These are phyloP conservation scores for Chrysotoxum bicinctum DNA, from an alignment of 2,888 invertebrate genomes.

Conservation along the genomic window DNA sequence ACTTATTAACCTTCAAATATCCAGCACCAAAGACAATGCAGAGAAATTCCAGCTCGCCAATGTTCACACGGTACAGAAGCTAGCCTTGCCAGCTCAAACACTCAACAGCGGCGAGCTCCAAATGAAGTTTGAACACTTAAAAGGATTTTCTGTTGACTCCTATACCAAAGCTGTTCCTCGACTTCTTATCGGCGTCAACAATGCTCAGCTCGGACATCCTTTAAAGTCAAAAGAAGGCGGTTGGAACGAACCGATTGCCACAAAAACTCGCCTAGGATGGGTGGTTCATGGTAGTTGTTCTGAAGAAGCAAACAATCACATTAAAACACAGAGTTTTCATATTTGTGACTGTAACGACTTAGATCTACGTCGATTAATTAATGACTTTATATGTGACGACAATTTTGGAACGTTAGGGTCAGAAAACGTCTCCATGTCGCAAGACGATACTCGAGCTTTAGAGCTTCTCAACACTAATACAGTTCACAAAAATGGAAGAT, in stretches of 20 bases:
- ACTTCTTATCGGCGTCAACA: constrained; percentile 14
- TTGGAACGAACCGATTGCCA: constrained; percentile 1
- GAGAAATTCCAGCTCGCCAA: neutral
- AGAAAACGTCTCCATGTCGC: neutral
- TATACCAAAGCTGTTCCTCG: neutral
- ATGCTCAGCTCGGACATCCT: neutral
- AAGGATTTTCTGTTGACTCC: neutral
- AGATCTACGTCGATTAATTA: neutral
- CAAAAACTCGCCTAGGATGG: constrained; percentile 53
- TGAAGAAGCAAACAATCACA: neutral
- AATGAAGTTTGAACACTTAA: neutral
- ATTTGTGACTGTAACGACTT: neutral
- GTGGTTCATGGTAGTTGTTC: neutral
- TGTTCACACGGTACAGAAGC: neutral
- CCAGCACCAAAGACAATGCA: neutral
- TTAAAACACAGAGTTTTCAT: constrained; percentile 29
- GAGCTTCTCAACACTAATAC: neutral
- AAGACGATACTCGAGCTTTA: constrained; percentile 4
- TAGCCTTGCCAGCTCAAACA: neutral
- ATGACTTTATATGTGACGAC: neutral
- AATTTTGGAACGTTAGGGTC: constrained; percentile 15
- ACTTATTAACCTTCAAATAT: neutral
- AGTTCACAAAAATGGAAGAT: constrained; percentile 19
- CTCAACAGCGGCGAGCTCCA: neutral
- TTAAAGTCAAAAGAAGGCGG: constrained; percentile 18